Base-by-base conservation (phyloP, 2,888 invertebrate genomes). In the Tetanocera ferruginea region DNA sequence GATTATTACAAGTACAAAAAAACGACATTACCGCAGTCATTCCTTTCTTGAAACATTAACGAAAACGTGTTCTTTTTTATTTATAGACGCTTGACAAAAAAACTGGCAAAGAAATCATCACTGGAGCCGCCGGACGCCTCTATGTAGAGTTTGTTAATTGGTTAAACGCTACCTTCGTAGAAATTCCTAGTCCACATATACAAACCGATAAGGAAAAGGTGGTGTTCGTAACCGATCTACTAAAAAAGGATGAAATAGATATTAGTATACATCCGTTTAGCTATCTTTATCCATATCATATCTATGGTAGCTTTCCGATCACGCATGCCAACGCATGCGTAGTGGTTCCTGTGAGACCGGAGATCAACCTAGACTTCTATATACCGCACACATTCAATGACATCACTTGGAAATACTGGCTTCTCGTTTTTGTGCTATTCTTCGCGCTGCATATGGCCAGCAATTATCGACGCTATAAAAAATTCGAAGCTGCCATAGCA, bases 321-420 rank as follows among this genome's bases (percentile, higher is more conserved):
- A 78, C 80, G 23, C 81, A 82, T 75, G 83, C 81, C 23, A 84
- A 84, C 69, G 76, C 78, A 4, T 83, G 84, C 70, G 64, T 84
- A 11, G 79, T 83, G 11, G 77, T 82, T 52, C 84, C 84, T 2
- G 80, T 84, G 14, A 77, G 79, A 23, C 81, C 81, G 62, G 83
- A 84, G 78, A 80, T 84, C 55, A 77, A 78, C 77, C 80, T 74
- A 11, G 80, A 77, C 37, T 78, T 76, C 73, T 84, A 84, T 76
- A 78, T 84, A 64, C 71, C 80, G 8, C 71, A 76, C 17, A 80
- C 81, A 43, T 80, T 84, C 17, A 81, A 72, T 73, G n/a, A 23
- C 3, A 17, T 37, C n/a, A 81, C 81, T 76, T 83, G 83, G 83
- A 3, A 31, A 1, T 43, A 64, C 14, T 70, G 82, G 62, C 3